Evolutionary conservation across 1,140 invertebrate genomes (phyloP).

Genomic region (Eumeta japonica): DNA sequence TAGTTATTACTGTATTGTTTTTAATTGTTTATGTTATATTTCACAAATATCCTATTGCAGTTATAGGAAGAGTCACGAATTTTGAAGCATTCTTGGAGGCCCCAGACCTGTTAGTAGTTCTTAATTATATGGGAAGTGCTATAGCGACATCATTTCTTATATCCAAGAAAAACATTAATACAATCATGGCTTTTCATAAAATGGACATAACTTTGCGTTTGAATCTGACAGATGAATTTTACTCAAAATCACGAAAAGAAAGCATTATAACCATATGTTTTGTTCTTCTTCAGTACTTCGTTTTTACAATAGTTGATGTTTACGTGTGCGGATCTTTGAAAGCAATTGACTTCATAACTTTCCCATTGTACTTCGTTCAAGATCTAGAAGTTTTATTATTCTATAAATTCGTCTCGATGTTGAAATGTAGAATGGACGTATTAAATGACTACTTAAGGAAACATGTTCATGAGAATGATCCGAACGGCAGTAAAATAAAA

Average conservation of each 20-base stretch:
- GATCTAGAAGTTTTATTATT: slow-evolving; percentile 25
- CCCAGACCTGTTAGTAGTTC: slow-evolving; percentile 15
- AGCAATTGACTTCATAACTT: slow-evolving; percentile 8
- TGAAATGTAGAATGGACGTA: slow-evolving; percentile 18
- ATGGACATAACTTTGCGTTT: slow-evolving; percentile 23
- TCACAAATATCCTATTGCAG: slow-evolving; percentile 3
- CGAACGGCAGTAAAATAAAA: slow-evolving; percentile 7
- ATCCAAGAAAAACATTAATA: slow-evolving; percentile 14
- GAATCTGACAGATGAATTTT: slow-evolving; percentile 14
- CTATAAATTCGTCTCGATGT: slow-evolving; percentile 22
- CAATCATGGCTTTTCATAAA: slow-evolving; percentile 18
- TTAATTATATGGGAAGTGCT: slow-evolving; percentile 19
- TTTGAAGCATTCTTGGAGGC: slow-evolving; percentile 18
- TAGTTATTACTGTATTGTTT: slow-evolving; percentile 8
- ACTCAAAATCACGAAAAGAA: slow-evolving; percentile 15
- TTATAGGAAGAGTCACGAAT: slow-evolving; percentile 4
- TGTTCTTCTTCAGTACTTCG: slow-evolving; percentile 6
- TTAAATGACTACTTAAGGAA: slow-evolving; percentile 25
- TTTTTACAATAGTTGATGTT: slow-evolving; percentile 9
- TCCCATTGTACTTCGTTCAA: slow-evolving; percentile 22
- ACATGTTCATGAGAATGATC: slow-evolving; percentile 17
- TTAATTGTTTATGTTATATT: slow-evolving; percentile 8
- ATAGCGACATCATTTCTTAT: slow-evolving; percentile 15
- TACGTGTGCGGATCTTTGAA: slow-evolving; percentile 4
- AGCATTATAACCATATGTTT: slow-evolving; percentile 8